Evolutionary conservation across 30 jellyfish, hydroid and myxozoan genomes (phyloP), one percentile per base, ranked within the genome.

Genomic region (Chrysaora quinquecirrha): DNA sequence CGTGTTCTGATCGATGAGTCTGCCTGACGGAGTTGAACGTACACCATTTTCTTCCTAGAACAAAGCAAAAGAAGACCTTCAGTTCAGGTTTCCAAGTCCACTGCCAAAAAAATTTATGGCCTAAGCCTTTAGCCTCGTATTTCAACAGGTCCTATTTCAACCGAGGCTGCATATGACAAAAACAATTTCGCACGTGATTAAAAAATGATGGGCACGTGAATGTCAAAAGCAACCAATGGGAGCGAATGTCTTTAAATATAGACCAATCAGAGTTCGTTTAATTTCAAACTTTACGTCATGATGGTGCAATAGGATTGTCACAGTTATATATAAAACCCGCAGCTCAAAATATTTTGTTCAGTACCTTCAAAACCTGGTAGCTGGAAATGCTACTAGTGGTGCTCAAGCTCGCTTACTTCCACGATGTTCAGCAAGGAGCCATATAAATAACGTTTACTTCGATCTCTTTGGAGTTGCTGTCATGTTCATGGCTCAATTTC

Each of bases 361-460:
- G 78, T 66, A 28, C 30, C 78, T 25, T 25, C 48, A 33, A 66
- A 24, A 18, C 24, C 78, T 66, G 30, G 78, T 18, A 43, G n/a
- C 52, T 25, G 48, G 22, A 18, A 32, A 28, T 66, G 78, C 20
- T 28, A 29, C 56, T 28, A 20, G 75, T 3, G 75, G 75, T 63
- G 48, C 75, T 63, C 75, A 25, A 24, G 48, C n/a, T 24, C 85
- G 84, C 91, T 69, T 71, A 67, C 92, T 67, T 78, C 89, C 85
- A 38, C 27, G 69, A 78, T 78, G 89, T 78, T 46, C 28, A 31
- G 61, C 35, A 78, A 78, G 82, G 89, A 78, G 89, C 89, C 89
- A 23, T 78, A 78, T 82, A 78, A 46, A 78, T 78, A 78, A 80
- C 92, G 92, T 75, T 68, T 82, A 82, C 92, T 82, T 82, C 92